These are phyloP conservation scores for Tetragonisca angustula DNA, from an alignment of 2,888 invertebrate genomes.

Conservation along the genomic window DNA sequence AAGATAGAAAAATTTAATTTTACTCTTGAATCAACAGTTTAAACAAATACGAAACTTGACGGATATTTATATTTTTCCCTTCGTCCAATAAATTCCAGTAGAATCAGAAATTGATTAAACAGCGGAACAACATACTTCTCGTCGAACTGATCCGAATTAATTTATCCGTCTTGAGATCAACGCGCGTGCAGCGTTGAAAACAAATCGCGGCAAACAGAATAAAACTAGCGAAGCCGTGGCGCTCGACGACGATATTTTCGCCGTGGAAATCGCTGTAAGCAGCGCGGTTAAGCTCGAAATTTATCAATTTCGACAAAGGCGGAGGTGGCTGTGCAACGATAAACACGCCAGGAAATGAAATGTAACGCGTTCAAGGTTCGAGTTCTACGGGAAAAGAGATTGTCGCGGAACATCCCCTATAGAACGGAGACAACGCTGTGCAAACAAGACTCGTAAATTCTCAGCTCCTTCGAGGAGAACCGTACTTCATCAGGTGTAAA, in stretches of 20 bases:
- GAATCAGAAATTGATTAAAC: background rate
- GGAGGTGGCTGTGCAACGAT: background rate
- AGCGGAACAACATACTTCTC: background rate
- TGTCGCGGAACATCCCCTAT: slow-evolving; percentile 52
- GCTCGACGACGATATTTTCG: background rate
- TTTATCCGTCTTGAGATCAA: background rate
- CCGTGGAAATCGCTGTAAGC: background rate
- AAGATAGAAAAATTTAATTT: background rate
- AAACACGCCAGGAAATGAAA: slow-evolving; percentile 25
- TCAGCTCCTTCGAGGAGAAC: slow-evolving; percentile 55
- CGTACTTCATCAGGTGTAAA: slow-evolving; percentile 73
- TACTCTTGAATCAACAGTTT: background rate
- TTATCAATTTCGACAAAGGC: background rate
- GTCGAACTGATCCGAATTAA: background rate
- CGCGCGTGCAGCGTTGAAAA: background rate
- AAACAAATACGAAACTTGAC: background rate
- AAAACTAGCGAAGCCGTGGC: background rate
- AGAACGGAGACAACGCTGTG: slow-evolving; percentile 50
- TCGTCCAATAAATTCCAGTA: background rate
- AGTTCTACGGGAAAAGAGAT: slow-evolving; percentile 9
- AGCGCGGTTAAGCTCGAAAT: background rate
- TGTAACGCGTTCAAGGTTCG: slow-evolving; percentile 30
- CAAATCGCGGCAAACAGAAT: background rate
- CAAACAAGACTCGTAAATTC: slow-evolving; percentile 78
- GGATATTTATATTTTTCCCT: background rate